Percentiles rank a stretch among this genome's conserved stretches.
Evolutionary conservation across 2,888 invertebrate species (phyloP).

Genomic region (Drosophila suboccidentalis): DNA sequence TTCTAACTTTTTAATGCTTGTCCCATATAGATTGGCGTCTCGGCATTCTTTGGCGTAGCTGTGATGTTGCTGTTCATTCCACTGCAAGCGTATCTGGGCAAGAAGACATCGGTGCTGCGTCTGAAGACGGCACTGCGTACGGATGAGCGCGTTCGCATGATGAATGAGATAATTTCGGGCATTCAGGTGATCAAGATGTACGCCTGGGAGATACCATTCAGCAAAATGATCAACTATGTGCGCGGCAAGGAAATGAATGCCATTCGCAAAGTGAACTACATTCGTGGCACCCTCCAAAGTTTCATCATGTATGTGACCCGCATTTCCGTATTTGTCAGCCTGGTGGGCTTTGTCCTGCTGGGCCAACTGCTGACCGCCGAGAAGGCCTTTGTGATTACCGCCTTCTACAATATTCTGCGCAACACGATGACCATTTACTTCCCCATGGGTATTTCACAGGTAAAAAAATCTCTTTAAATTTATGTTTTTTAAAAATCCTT

Average conservation of each 20-base stretch:
- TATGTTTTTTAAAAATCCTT: neutral
- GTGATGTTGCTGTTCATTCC: constrained; percentile 89
- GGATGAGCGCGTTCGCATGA: constrained; percentile 95
- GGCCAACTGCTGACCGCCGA: constrained; percentile 92
- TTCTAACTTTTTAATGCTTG: neutral
- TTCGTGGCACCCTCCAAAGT: constrained; percentile 91
- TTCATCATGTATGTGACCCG: constrained; percentile 96
- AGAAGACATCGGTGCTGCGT: constrained; percentile 91
- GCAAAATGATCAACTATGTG: constrained; percentile 89
- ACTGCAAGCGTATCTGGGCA: constrained; percentile 92
- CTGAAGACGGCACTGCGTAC: constrained; percentile 93
- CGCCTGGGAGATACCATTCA: constrained; percentile 96
- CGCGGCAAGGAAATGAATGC: constrained; percentile 88
- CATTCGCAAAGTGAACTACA: constrained; percentile 91
- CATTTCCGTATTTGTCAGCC: constrained; percentile 93
- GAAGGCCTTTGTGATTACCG: constrained; percentile 94
- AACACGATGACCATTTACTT: constrained; percentile 95
- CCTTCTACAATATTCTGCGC: constrained; percentile 94
- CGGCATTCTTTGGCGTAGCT: constrained; percentile 87
- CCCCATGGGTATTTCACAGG: constrained; percentile 90
- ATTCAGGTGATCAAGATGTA: constrained; percentile 98
- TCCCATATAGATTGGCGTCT: constrained; percentile 86
- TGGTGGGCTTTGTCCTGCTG: constrained; percentile 91
- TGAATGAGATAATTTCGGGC: constrained; percentile 96
- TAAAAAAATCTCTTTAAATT: constrained; percentile 7